Evolutionary conservation across 2,797 vertebrate genomes (phyloP), one percentile per base, ranked within the genome.

Genomic region (Scleropages formosus): DNA sequence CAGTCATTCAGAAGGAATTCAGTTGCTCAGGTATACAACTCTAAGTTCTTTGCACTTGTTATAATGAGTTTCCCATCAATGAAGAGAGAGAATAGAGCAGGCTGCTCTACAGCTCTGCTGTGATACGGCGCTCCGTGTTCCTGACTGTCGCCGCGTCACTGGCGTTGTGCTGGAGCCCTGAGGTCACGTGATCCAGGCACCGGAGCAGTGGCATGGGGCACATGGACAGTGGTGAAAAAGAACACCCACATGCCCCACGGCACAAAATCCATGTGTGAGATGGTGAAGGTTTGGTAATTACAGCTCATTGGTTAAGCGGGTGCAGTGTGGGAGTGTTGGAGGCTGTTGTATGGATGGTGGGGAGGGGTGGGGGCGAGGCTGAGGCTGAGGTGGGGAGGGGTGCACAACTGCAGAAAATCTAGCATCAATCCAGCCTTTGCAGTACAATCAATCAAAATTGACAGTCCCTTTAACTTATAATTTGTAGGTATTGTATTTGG

Each of bases 381-480:
- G 85, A 85, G 78, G 82, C 85, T 84, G 86, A 56, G 46, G 15
- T 0, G 12, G 20, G 63, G 44, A 15, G 85, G 83, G 88, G 86
- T 68, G 84, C 87, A 87, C 85, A 78, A 83, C 31, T 39, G 89
- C 88, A 83, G 91, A 90, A 87, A 89, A 90, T 84, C 88, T 90
- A 91, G 94, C 94, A 93, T 93, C 92, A 92, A 91, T 94, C 94
- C 89, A 89, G 85, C 92, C 86, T 90, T 91, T 92, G 90, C 88
- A 85, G 92, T 88, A 93, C 93, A 93, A 96, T 96, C 95, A 92
- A 95, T 97, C 94, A 97, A 85, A 92, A 84, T 88, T 92, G 96
- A 94, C 91, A 88, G 90, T 79, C 88, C 90, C 91, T 91, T 90
- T 91, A 92, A 90, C 88, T 90, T 89, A 85, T 89, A 86, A 88